Evolutionary conservation across 1,140 invertebrate species (phyloP).

Genomic region (Caerostris darwini): DNA sequence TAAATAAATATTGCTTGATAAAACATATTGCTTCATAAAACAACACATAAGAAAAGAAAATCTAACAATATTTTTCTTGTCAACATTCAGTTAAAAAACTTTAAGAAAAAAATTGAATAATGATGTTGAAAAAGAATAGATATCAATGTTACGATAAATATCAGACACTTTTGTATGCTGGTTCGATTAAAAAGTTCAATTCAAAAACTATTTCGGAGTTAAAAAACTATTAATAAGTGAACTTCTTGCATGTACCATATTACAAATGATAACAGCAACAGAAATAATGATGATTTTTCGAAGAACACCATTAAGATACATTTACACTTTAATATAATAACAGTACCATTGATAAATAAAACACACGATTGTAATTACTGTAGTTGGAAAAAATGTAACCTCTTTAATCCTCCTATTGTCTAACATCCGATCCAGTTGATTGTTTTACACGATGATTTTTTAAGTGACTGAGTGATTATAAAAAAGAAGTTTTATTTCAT

Average conservation of each 20-base stretch:
- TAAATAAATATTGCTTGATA: too few relatives aligned
- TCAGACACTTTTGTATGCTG: too few relatives aligned
- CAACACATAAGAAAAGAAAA: too few relatives aligned
- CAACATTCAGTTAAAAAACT: too few relatives aligned
- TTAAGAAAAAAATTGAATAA: too few relatives aligned
- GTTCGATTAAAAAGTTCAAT: neutral
- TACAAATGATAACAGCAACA: neutral
- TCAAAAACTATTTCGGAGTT: neutral
- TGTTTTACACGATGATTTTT: neutral
- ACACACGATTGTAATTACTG: neutral
- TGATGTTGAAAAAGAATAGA: too few relatives aligned
- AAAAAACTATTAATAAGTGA: neutral
- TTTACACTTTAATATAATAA: neutral
- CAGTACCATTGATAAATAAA: too few relatives aligned
- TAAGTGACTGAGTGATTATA: neutral
- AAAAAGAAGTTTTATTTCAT: neutral
- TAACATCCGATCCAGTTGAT: neutral
- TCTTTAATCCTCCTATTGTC: neutral
- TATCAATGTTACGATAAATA: too few relatives aligned
- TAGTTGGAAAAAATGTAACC: neutral
- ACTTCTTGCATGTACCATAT: neutral
- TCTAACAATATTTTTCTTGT: too few relatives aligned
- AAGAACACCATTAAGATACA: neutral
- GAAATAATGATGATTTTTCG: neutral
- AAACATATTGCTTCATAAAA: too few relatives aligned